Evolutionary conservation across 2,888 invertebrate species (phyloP).

Genomic region (Rhogogaster chlorosoma): DNA sequence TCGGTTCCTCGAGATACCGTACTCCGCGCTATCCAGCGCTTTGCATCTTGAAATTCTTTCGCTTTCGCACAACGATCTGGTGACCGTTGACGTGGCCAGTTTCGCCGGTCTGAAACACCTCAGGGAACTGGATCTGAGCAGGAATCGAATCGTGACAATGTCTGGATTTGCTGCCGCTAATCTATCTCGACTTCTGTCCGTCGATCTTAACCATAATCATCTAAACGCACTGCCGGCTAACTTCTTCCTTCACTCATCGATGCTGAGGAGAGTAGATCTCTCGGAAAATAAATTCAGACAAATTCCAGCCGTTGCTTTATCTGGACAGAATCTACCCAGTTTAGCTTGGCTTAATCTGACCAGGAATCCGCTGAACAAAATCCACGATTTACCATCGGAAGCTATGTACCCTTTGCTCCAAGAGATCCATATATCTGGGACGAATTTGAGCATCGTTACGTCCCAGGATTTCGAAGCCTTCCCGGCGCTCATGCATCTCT

Average conservation of each 20-base stretch:
- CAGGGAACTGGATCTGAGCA: constrained; percentile 86
- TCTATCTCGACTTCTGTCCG: constrained; percentile 86
- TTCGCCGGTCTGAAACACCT: constrained; percentile 88
- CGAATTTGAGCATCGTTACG: constrained; percentile 90
- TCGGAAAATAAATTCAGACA: constrained; percentile 89
- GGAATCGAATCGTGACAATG: constrained; percentile 87
- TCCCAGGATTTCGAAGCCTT: constrained; percentile 93
- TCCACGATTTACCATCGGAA: constrained; percentile 86
- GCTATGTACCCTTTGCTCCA: constrained; percentile 87
- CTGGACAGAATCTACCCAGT: constrained; percentile 86
- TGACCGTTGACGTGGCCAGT: constrained; percentile 87
- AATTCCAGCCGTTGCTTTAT: constrained; percentile 88
- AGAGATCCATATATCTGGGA: constrained; percentile 88
- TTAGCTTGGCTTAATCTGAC: constrained; percentile 90
- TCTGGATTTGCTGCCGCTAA: constrained; percentile 91
- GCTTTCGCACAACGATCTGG: constrained; percentile 84
- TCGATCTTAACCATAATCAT: constrained; percentile 88
- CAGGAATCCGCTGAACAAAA: constrained; percentile 88
- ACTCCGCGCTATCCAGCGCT: constrained; percentile 87
- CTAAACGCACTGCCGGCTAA: constrained; percentile 89
- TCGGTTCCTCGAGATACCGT: constrained; percentile 87
- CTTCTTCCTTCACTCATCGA: constrained; percentile 87
- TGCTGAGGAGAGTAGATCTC: constrained; percentile 87
- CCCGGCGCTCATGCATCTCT: constrained; percentile 87
- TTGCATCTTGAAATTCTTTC: constrained; percentile 87